Evolutionary conservation across 2,113 vertebrate genomes (phyloP).

Genomic region (Willisornis vidua): DNA sequence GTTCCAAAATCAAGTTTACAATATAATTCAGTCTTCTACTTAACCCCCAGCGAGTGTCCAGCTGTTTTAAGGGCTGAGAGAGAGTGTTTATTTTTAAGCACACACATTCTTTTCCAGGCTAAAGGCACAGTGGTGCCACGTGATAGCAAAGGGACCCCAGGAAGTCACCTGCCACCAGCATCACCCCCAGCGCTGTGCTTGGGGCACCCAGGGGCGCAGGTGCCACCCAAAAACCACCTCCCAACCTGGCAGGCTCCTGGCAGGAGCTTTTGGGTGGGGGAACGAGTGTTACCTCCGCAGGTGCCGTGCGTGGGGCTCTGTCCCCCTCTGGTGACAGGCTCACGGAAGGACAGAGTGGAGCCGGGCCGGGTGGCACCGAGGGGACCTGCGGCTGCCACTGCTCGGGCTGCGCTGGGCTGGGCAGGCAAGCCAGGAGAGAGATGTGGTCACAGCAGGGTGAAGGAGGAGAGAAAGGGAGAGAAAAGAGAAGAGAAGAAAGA

Average conservation of each 20-base stretch:
- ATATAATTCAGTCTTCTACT: neutral
- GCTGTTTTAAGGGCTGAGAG: neutral
- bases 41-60: neutral
- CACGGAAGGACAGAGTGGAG: neutral
- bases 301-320: conserved; percentile 3
- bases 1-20: neutral
- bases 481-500: too few relatives aligned
- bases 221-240: neutral
- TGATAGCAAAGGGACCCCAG: rapidly evolving
- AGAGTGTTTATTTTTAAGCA: neutral
- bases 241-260: rapidly evolving
- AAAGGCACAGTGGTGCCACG: rapidly evolving
- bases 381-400: rapidly evolving
- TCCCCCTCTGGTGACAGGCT: conserved; percentile 33
- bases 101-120: too few relatives aligned
- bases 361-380: neutral
- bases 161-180: neutral
- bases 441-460: rapidly evolving
- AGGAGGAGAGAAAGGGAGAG: rapidly evolving
- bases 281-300: rapidly evolving
- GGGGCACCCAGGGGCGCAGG: neutral
- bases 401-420: neutral
- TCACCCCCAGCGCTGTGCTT: rapidly evolving
- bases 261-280: rapidly evolving
- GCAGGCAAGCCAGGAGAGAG: neutral